Percentiles rank a stretch among this genome's conserved stretches.
Conservation (phyloP, 1,140 invertebrate genomes). For the Cotesia chilonis region DNA sequence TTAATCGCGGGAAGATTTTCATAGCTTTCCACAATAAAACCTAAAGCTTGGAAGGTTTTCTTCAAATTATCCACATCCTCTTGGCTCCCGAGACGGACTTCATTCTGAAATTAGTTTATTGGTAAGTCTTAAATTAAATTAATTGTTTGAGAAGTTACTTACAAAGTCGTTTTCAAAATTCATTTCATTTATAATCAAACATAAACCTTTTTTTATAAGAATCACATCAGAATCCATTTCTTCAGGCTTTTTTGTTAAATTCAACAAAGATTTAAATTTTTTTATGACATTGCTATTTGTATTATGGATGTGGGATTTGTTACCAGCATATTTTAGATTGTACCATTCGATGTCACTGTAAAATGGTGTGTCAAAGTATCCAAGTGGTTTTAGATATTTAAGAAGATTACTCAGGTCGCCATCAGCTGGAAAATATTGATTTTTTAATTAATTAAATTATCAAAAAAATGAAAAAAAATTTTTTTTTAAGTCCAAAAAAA, state of each 20-base stretch:
- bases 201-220: constrained; percentile 19
- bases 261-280: not conserved
- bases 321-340: not conserved
- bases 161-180: constrained; percentile 5
- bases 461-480: too few relatives aligned
- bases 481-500: too few relatives aligned
- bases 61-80: not conserved
- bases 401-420: not conserved
- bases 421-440: not conserved
- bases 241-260: not conserved
- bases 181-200: constrained; percentile 19
- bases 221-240: not conserved
- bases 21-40: not conserved
- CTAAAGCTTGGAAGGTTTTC: constrained; percentile 6
- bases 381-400: constrained; percentile 7
- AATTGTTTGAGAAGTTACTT: not conserved
- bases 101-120: constrained; percentile 7
- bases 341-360: constrained; percentile 12
- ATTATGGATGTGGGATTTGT: not conserved
- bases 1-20: not conserved
- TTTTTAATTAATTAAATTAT: not conserved
- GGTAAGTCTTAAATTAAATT: not conserved
- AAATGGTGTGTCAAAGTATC: not conserved
- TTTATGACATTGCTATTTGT: not conserved
- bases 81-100: constrained; percentile 5